phyloP scores from a whole-genome alignment of 1,140 invertebrate genomes.

The Macrobrachium rosenbergii region DNA sequence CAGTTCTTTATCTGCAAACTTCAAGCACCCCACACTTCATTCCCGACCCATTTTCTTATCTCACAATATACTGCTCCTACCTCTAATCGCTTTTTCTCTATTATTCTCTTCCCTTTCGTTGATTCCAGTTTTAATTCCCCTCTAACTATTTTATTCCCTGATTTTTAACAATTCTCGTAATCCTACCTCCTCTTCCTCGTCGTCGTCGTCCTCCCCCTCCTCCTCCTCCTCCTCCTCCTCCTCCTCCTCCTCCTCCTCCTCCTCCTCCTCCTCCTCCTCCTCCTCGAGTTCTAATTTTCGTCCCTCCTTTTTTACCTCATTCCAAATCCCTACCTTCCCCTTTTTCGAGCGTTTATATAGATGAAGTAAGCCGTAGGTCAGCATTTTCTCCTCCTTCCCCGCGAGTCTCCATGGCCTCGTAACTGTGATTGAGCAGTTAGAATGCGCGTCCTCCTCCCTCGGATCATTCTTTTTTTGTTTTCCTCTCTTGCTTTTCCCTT shows the following conservation, averaged over 20 bases:
- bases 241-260: not conserved
- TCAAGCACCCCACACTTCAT: not conserved
- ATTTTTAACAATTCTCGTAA: not conserved
- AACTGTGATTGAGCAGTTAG: no score
- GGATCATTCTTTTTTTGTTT: not conserved
- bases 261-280: not conserved
- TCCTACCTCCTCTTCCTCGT: not conserved
- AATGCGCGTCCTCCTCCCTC: no score
- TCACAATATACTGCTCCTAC: no score
- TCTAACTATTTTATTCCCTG: not conserved
- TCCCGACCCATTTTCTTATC: no score
- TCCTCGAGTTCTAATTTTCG: not conserved
- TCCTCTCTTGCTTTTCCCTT: conserved; percentile 3
- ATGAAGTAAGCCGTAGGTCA: no score
- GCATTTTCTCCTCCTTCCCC: no score
- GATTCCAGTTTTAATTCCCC: not conserved
- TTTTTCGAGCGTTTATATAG: no score
- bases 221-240: not conserved
- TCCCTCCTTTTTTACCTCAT: no score
- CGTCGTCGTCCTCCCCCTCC: not conserved
- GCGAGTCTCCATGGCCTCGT: no score
- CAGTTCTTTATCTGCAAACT: not conserved
- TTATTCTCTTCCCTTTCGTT: not conserved
- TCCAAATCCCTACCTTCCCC: no score
- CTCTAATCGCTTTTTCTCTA: not conserved